Evolutionary conservation across 2,113 vertebrate species (phyloP), one percentile per base, ranked within the genome.

Genomic region (Dolichotis patagonum): DNA sequence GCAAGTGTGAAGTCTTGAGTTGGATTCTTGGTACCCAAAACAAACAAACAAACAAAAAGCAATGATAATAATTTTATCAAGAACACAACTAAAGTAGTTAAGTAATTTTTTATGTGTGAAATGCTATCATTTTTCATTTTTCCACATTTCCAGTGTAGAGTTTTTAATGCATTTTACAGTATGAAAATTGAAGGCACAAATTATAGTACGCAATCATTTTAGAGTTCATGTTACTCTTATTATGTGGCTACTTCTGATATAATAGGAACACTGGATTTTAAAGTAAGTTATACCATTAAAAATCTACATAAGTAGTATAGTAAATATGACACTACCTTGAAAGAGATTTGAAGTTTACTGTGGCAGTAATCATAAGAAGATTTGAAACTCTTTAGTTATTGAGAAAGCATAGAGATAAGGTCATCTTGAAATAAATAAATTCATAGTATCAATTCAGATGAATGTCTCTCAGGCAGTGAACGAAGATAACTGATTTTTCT

Each of bases 171-270:
- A 30, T 84, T 88, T 94, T 90, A n/a, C 41, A 52, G 30, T 90
- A 26, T 63, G 78, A 95, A 93, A 85, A 69, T 8, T 69, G 38
- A 92, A 6, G 12, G 26, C 2, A 63, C 3, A n/a, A n/a, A 58
- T 4, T 17, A 28, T 14, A 88, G 13, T 0, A 95, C 49, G 30
- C 0, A 65, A 78, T 62, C 84, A 91, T 32, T 90, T 86, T 60
- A 62, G 63, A 7, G 49, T 94, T 97, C 78, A 92, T 97, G 98
- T 97, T 77, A 94, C 38, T n/a, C 62, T 43, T 88, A 26, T 17
- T 85, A 84, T 41, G 41, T 0, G 5, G 71, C 73, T 20, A 16
- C 4, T 52, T 82, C 58, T 94, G 26, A 13, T 87, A 2, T 80
- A 60, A 84, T 24, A 62, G 41, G 62, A 92, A 46, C 17, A 58